Base-by-base conservation (phyloP, 2,797 vertebrate genomes). In the Sphenodon punctatus region DNA sequence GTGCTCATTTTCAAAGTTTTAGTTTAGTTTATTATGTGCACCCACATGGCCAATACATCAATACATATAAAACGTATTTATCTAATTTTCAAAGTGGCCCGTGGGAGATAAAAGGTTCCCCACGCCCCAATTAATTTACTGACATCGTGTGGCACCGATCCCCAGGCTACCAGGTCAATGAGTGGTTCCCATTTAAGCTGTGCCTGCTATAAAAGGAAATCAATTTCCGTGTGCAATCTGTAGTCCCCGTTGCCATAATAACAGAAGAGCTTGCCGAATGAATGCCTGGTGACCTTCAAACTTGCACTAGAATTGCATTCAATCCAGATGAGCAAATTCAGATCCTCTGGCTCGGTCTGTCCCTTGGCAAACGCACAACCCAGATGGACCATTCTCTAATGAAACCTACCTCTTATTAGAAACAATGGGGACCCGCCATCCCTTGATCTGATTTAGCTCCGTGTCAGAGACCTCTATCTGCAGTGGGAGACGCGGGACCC, bases 391-490 rank as follows among this genome's bases (percentile, higher is more conserved):
- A 88, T 36, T 60, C 67, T n/a, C 58, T 65, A 70, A 74, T 61
- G 55, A 88, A 85, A 84, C 91, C n/a, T 85, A 96, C 96, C 96
- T 96, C 85, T 94, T 97, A 82, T 94, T 97, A 75, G 95, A 90
- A 51, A 96, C 68, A 67, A 98, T 96, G 48, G 98, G 98, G 9
- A 99, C 97, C 92, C 98, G 96, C 98, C 98, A 99, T 74, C 97
- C 97, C 93, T 98, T 99, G 93, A 99, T 97, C 95, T 98, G 98
- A 92, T 97, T 98, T 75, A 99, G 96, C 88, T 99, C 97, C 1
- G 97, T 94, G 95, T 99, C 98, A 1, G 98, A 98, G 85, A 99
- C 95, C 88, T 99, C 97, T 11, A 99, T 98, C 92, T 98, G 97
- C 77, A 98, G 97, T 0, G 98, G 98, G 19, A 98, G 97, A 42